Base-by-base conservation (phyloP, 2,113 vertebrate genomes). In the Microcebus jonahi region DNA sequence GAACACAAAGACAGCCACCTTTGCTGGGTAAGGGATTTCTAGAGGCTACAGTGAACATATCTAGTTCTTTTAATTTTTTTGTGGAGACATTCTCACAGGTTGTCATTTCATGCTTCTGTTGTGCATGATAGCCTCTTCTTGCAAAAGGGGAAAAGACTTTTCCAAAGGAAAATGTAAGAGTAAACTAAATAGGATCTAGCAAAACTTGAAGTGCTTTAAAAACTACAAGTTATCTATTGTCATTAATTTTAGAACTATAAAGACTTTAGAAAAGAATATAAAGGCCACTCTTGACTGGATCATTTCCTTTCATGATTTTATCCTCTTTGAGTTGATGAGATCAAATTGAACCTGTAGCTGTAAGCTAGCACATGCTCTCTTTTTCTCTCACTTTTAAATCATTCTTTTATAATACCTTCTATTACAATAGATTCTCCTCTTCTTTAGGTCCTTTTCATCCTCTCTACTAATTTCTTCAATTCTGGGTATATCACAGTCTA, bases 1-100 rank as follows among this genome's bases (percentile, higher is more conserved):
- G 96, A 92, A 84, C 18, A 98, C 97, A 97, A 97, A 97, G 95
- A 65, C 93, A 94, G 90, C 84, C 91, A 97, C 96, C 97, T 97
- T 97, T 87, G 89, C 97, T 85, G 79, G 95, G 73, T 70, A 55
- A 88, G 81, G 68, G 91, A 53, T 95, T 96, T 91, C 68, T 87
- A 95, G 83, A 91, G 63, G 45, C 25, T 36, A 77, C 70, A 81
- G 70, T 76, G 90, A 96, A 94, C 57, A 55, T 57, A 83, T 29
- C 68, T 2, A 91, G 77, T 27, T 82, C 55, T 97, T 96, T 90
- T 39, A 75, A 61, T 85, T 88, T 76, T 79, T 91, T 81, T 63
- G 55, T 31, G 67, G 34, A 70, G 80, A 96, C 96, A 87, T 91
- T 95, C 85, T 92, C 92, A 29, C 53, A 83, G 79, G 42, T 93